phyloP scores from a whole-genome alignment of 1,140 invertebrate genomes.

The Coenobita brevimanus region DNA sequence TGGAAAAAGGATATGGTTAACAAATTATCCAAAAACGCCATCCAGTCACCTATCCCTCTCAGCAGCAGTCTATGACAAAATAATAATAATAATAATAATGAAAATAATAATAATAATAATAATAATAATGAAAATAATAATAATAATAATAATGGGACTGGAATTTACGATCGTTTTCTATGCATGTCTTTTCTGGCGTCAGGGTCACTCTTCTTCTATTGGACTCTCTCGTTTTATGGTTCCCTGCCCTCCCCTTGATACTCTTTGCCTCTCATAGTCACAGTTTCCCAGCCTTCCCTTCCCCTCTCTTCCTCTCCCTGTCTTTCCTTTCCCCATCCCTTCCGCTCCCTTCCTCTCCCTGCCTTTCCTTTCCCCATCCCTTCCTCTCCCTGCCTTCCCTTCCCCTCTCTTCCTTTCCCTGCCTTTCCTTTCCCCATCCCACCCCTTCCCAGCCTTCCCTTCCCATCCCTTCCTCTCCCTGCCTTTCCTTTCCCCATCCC shows the following conservation, averaged over 20 bases:
- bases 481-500: background rate
- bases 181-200: too few species aligned
- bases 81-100: too few species aligned
- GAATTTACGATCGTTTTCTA: too few species aligned
- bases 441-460: background rate
- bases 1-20: background rate
- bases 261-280: background rate
- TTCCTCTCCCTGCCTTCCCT: background rate
- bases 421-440: too few species aligned
- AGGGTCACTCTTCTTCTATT: too few species aligned
- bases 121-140: too few species aligned
- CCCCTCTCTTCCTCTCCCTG: background rate
- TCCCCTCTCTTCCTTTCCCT: background rate
- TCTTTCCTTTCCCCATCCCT: background rate
- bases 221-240: background rate
- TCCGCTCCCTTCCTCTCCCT: background rate
- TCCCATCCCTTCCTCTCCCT: too few species aligned
- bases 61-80: too few species aligned
- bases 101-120: too few species aligned
- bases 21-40: background rate
- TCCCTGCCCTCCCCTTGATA: background rate
- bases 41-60: too few species aligned
- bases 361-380: background rate
- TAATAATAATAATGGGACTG: too few species aligned
- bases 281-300: background rate